Percentiles rank a stretch among this genome's conserved stretches.
These are phyloP conservation scores for Pempheris klunzingeri DNA, from an alignment of 2,797 vertebrate genomes.

Conservation along the genomic window DNA sequence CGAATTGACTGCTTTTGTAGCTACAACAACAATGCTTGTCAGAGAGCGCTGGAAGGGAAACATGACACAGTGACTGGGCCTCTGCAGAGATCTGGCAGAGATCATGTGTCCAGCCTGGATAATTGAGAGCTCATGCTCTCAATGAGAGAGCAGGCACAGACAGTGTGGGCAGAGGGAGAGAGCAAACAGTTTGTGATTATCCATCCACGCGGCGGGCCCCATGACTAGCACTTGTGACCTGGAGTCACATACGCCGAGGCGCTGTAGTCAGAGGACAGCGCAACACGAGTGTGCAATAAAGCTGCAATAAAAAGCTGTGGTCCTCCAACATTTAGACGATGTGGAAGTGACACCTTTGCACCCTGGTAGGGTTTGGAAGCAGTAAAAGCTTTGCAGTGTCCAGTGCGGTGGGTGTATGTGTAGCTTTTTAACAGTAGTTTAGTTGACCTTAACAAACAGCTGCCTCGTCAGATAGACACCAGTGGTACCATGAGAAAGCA, in stretches of 20 bases:
- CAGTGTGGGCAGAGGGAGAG: neutral
- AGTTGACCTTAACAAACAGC: neutral
- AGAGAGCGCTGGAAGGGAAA: constrained; percentile 46
- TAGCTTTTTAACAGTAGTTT: neutral
- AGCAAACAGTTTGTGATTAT: constrained; percentile 59
- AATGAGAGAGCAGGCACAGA: constrained; percentile 38
- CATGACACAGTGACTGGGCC: constrained; percentile 47
- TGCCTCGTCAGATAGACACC: neutral
- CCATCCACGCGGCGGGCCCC: constrained; percentile 46
- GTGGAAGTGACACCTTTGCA: neutral
- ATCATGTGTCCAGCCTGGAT: constrained; percentile 67
- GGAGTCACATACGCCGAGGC: constrained; percentile 28
- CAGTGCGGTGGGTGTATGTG: neutral
- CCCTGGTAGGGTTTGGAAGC: neutral
- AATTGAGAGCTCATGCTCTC: constrained; percentile 71
- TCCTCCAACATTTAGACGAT: neutral
- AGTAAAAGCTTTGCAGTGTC: neutral
- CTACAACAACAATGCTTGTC: neutral
- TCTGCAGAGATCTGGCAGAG: constrained; percentile 47
- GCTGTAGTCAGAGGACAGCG: constrained; percentile 21
- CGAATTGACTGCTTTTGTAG: constrained; percentile 52
- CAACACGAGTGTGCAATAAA: constrained; percentile 8
- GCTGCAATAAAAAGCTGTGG: neutral
- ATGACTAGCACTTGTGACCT: constrained; percentile 74
- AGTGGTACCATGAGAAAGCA: neutral